Percentiles rank a stretch among this genome's conserved stretches.
phyloP scores from a whole-genome alignment of 2,113 vertebrate genomes.

The Otis tarda region DNA sequence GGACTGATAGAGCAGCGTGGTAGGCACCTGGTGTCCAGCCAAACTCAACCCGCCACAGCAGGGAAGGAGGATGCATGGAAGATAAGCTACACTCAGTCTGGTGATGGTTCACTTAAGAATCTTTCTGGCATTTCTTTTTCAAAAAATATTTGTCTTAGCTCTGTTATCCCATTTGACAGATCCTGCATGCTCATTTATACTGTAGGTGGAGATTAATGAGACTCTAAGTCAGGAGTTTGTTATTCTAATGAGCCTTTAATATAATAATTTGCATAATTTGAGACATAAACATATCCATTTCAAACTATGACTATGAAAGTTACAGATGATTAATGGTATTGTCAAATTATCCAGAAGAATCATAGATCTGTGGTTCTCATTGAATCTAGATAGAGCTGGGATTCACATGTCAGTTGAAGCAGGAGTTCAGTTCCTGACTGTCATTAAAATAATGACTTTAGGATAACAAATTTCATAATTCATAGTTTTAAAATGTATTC shows the following conservation, averaged over 20 bases:
- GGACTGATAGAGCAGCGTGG: too few relatives aligned
- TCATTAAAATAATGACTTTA: background rate
- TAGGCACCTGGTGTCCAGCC: too few relatives aligned
- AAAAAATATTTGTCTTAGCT: background rate
- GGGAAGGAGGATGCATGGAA: background rate
- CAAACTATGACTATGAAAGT: background rate
- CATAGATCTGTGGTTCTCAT: background rate
- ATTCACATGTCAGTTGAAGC: background rate
- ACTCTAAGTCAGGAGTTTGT: background rate
- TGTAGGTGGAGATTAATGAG: background rate
- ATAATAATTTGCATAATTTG: background rate
- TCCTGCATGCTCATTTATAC: background rate
- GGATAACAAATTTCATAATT: background rate
- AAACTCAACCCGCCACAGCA: background rate
- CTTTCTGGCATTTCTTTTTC: background rate
- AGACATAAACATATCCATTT: background rate
- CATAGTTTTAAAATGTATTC: background rate
- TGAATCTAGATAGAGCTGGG: background rate
- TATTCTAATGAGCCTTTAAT: background rate
- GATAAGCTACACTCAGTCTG: background rate
- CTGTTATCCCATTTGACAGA: background rate
- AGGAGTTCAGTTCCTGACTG: background rate
- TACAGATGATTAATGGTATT: background rate
- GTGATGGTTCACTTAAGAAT: fast-evolving
- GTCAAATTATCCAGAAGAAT: background rate